Base-by-base conservation (phyloP, 2,797 vertebrate species). In the Artibeus jamaicensis region DNA sequence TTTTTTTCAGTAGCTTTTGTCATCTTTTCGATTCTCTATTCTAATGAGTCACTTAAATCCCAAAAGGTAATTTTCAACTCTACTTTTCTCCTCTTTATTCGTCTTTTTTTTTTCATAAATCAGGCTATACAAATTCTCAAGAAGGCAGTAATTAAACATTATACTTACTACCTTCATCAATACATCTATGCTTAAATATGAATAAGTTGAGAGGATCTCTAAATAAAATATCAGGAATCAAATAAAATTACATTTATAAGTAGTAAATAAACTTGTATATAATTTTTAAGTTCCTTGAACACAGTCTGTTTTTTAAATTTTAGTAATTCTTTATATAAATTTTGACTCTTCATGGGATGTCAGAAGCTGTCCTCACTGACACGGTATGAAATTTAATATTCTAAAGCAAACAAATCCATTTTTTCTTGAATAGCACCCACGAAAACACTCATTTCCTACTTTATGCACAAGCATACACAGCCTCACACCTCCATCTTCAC, bases 41-140 rank as follows among this genome's bases (percentile, higher is more conserved):
- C 26, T 76, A 81, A 44, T 14, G 34, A 79, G 19, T 87, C 8
- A 53, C 71, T 91, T 86, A 91, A 91, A 74, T 48, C 39, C 39
- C 57, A 46, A 85, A 93, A 91, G n/a, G 37, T n/a, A 89, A 81
- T 26, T 93, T 94, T 90, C 55, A 65, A 18, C 26, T 89, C 48
- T 32, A 67, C 18, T 53, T 83, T 83, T 62, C 12, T 67, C 50
- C 48, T 86, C 12, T 76, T 91, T 50, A 86, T 48, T 83, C 21
- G 37, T 57, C 22, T 89, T 59, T 67, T 70, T 67, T 70, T 74
- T 7, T 42, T 24, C 2, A 86, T 32, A 46, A 78, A 22, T 50
- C 5, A 84, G 32, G 2, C 46, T 81, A 67, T 5, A 37, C 1
- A 82, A 82, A 77, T 26, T 82, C 24, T 57, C 70, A 68, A 82